Evolutionary conservation across 2,113 vertebrate species (phyloP), one percentile per base, ranked within the genome.

Genomic region (Aphyosemion australe): DNA sequence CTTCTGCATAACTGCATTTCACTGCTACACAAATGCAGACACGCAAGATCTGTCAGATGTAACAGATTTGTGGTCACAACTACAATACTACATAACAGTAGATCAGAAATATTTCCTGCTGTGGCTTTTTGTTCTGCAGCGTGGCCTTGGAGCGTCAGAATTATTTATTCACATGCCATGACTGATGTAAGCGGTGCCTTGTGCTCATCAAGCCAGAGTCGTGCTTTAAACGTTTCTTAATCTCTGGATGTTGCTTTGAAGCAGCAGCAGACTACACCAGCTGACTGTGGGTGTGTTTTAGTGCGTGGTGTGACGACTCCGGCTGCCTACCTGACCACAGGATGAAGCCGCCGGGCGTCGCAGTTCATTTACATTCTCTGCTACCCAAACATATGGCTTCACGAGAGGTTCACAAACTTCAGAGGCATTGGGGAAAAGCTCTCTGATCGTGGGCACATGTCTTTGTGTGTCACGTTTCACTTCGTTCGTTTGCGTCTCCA

Each of bases 311-410:
- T 59, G 60, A 70, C 59, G 68, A 72, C 46, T 67, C 39, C 11
- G 39, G 43, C 68, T 64, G 63, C 43, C 65, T 43, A 80, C 61
- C 51, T 75, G 62, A 76, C 76, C 79, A 73, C 66, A 69, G 56
- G 18, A 59, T 66, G 37, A 77, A 78, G 65, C 73, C 71, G 41
- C 68, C 67, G 61, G 60, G 72, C 50, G 45, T 72, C 72, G 61
- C 64, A 70, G 74, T 72, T 81, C 69, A 81, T 78, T 69, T 81
- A 77, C 51, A 59, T 67, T 65, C 60, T 54, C 66, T 47, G 72
- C 57, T 72, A 56, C 60, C 31, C 45, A 61, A 71, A 74, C 55
- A 74, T 47, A 42, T 73, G 54, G 56, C 48, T 65, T 69, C 59
- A 32, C 21, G 45, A 65, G 37, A 60, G 13, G 20, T 59, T 71